Evolutionary conservation across 2,888 invertebrate species (phyloP).

Genomic region (Alloscopus bannaensis): DNA sequence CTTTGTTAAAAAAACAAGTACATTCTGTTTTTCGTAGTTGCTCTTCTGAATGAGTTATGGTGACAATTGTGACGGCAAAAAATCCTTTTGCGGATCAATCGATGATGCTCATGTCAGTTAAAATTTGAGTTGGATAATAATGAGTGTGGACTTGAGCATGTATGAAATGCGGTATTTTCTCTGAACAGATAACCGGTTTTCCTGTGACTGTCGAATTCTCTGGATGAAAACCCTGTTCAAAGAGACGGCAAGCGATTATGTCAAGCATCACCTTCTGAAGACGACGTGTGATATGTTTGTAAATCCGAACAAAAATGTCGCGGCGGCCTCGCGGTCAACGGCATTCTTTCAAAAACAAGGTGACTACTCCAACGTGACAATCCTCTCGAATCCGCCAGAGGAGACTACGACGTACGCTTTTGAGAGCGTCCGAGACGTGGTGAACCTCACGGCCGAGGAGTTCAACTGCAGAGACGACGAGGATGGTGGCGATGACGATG

Average conservation of each 20-base stretch:
- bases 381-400: conserved; percentile 58
- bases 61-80: too few relatives aligned
- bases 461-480: conserved; percentile 62
- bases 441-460: conserved; percentile 63
- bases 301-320: conserved; percentile 15
- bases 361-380: conserved; percentile 49
- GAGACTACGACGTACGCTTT: conserved; percentile 69
- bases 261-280: conserved; percentile 56
- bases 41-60: too few relatives aligned
- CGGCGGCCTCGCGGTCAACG: conserved; percentile 11
- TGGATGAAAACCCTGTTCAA: conserved; percentile 87
- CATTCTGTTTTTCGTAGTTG: too few relatives aligned
- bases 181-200: conserved; percentile 89
- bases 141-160: too few relatives aligned
- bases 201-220: conserved; percentile 88
- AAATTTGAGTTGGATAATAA: too few relatives aligned
- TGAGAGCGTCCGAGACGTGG: conserved; percentile 60
- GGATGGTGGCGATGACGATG: conserved; percentile 9
- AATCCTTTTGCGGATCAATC: too few relatives aligned
- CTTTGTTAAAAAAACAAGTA: too few relatives aligned
- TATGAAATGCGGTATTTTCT: too few relatives aligned
- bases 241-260: conserved; percentile 79
- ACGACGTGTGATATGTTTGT: conserved; percentile 64
- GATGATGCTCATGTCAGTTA: too few relatives aligned
- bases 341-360: conserved; percentile 14